Evolutionary conservation across 2,113 vertebrate genomes (phyloP).

Genomic region (Pachyramphus minor): DNA sequence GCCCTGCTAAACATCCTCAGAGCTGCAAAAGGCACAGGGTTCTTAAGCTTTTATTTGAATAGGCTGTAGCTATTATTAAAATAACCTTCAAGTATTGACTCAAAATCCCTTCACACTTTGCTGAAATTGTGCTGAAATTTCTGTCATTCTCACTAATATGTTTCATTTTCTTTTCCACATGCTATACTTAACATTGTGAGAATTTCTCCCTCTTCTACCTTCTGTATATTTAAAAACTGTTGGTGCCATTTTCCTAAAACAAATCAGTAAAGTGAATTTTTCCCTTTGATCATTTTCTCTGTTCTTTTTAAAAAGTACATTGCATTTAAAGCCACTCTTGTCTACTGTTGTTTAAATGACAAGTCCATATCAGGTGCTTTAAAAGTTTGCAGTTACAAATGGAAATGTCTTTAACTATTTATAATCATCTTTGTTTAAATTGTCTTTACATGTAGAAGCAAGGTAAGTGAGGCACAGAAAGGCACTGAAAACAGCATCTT

Average conservation of each 20-base stretch:
- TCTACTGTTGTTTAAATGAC: constrained; percentile 43
- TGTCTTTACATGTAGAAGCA: constrained; percentile 26
- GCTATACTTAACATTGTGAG: constrained; percentile 22
- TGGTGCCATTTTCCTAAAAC: constrained; percentile 55
- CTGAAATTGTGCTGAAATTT: constrained; percentile 71
- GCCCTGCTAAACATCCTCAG: constrained; percentile 58
- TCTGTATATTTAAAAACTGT: constrained; percentile 23
- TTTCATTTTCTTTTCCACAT: constrained; percentile 60
- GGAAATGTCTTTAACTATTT: constrained; percentile 70
- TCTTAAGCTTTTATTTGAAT: constrained; percentile 74
- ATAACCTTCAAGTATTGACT: constrained; percentile 75
- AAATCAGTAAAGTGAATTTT: constrained; percentile 43
- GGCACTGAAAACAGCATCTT: constrained; percentile 33
- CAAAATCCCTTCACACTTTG: constrained; percentile 70
- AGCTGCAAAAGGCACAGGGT: constrained; percentile 63
- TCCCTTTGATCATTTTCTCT: constrained; percentile 56
- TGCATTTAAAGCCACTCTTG: constrained; percentile 18
- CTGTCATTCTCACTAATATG: constrained; percentile 57
- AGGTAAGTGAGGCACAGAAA: constrained; percentile 38
- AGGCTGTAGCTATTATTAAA: constrained; percentile 74
- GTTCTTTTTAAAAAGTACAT: constrained; percentile 31
- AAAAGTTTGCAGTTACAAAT: constrained; percentile 56
- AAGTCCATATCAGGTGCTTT: constrained; percentile 36
- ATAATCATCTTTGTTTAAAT: constrained; percentile 61
- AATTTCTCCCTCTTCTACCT: constrained; percentile 22